Conservation (phyloP, 1,140 invertebrate genomes). For the Heliconius eleuchia region DNA sequence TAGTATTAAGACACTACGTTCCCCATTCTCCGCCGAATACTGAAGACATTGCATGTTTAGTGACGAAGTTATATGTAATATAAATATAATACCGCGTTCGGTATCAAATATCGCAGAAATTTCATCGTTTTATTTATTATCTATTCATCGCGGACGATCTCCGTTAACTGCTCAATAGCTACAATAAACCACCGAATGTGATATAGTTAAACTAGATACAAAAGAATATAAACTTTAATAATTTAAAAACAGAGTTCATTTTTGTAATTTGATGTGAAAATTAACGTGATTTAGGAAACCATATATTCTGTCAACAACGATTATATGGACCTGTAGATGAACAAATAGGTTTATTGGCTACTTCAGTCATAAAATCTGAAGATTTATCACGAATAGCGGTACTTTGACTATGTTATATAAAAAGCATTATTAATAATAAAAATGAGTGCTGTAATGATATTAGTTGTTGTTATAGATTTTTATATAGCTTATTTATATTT, state of each 20-base stretch:
- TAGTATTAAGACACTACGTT: too few relatives aligned
- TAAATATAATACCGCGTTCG: not conserved
- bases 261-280: slow-evolving; percentile 42
- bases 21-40: too few relatives aligned
- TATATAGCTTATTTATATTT: too few relatives aligned
- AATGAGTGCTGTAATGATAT: too few relatives aligned
- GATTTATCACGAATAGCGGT: slow-evolving; percentile 26
- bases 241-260: not conserved
- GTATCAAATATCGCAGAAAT: slow-evolving; percentile 31
- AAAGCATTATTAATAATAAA: too few relatives aligned
- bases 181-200: slow-evolving; percentile 47
- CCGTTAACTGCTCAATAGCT: slow-evolving; percentile 54
- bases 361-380: slow-evolving; percentile 57
- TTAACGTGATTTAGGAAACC: slow-evolving; percentile 66
- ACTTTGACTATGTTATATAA: not conserved
- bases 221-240: slow-evolving; percentile 6
- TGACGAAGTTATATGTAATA: too few relatives aligned
- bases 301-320: slow-evolving; percentile 63
- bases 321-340: slow-evolving; percentile 68
- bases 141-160: slow-evolving; percentile 58
- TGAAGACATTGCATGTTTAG: too few relatives aligned
- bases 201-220: not conserved
- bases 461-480: too few relatives aligned
- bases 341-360: slow-evolving; percentile 77
- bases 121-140: slow-evolving; percentile 51